Evolutionary conservation across 2,888 invertebrate species (phyloP), one percentile per base, ranked within the genome.

Genomic region (Drosophila colorata): DNA sequence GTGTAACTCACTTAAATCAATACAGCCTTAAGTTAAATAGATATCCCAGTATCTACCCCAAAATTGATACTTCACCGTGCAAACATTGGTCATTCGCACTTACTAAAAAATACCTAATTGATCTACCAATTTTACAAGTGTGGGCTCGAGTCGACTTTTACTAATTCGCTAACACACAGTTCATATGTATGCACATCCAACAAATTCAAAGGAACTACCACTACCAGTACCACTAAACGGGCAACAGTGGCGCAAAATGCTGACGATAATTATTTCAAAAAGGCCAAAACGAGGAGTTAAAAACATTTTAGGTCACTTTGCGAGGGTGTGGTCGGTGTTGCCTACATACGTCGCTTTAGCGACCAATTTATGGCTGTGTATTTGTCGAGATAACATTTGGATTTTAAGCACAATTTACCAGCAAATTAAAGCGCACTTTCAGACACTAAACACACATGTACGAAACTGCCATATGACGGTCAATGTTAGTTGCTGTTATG

Each of bases 391-490:
- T 71, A 74, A 70, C 71, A 71, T 76, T 83, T 75, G 79, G 73
- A 78, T 78, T 88, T 86, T 66, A 70, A 73, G 89, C 81, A 72
- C 74, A 87, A 89, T 86, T 84, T 85, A 80, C 70, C 86, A 80
- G 88, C 75, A 87, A 86, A 85, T 85, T 85, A 85, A 85, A 85
- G 74, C 73, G 66, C 73, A 76, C 65, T 67, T 63, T 64, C 41
- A 69, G 52, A 71, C 69, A 63, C 41, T 59, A 55, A 66, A 69
- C 65, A 68, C 67, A 68, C 55, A 35, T 47, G 25, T 4, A 33
- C 11, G 13, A 11, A 9, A 31, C 14, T n/a, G 23, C 23, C n/a
- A n/a, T 13, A 20, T 37, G 28, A 31, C 38, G 37, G 33, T 31
- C 9, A 47, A 46, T 35, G 20, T 23, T 20, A 35, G 20, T 47